Evolutionary conservation across 92 coral and sea anemone genomes (phyloP), one percentile per base, ranked within the genome.

Genomic region (Porites cylindrica): DNA sequence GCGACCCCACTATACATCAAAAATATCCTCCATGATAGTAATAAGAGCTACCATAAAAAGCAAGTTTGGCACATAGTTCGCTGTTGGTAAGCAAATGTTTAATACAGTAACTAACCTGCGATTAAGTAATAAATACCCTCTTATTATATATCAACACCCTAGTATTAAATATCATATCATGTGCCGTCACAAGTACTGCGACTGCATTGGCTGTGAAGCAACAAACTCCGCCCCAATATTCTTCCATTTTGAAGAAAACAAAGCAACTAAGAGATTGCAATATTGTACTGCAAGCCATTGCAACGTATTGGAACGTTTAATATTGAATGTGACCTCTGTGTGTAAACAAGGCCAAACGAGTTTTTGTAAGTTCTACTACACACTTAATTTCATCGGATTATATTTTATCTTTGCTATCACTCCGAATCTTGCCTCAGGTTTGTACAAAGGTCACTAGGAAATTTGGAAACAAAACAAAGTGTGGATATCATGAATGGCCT

Each of bases 201-300:
- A 12, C 14, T 16, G 69, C 18, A 82, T 82, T 82, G 86, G 86
- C 65, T 67, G 6, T 11, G 1, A 70, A 6, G 12, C 32, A 24
- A 43, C 6, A 59, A 70, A 82, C 86, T 70, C 86, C 86, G 86
- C 86, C 86, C 86, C 13, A 51, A 23, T 24, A 4, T 54, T 8
- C 54, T n/a, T 24, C 17, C 64, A 51, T 14, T 65, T 66, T 53
- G 26, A 6, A 7, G 66, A 68, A 59, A 82, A 70, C 67, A 70
- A 26, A n/a, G 54, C 50, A 47, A 21, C 20, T 13, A 4, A 51
- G 10, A 14, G n/a, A 63, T 79, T 19, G 60, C 72, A 79, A 47
- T 50, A 38, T 19, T 13, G 8, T 24, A 21, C 20, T 58, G 12
- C 21, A 21, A 38, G 18, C 67, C 65, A 79, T 63, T 65, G 83